These are phyloP conservation scores for Nannobrachium achirus DNA, from an alignment of 2,113 vertebrate genomes.

Conservation along the genomic window DNA sequence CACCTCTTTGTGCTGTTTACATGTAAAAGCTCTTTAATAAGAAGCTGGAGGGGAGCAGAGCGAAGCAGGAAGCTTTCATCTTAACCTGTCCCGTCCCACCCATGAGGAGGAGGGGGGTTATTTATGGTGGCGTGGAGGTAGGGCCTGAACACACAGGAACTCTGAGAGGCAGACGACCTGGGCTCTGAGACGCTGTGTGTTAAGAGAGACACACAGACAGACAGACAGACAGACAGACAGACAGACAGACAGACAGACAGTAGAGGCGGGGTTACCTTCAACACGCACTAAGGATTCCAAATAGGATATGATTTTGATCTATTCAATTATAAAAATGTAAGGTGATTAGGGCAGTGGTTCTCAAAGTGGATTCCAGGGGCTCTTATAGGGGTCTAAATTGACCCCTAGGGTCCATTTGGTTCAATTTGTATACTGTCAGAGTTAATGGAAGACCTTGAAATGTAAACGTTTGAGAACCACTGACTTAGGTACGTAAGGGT, in stretches of 20 bases:
- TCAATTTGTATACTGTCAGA: too few species aligned
- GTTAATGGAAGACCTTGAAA: too few species aligned
- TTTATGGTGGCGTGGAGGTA: slow-evolving; percentile 73
- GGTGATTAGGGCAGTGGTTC: too few species aligned
- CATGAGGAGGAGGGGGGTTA: slow-evolving; percentile 58
- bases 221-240: not conserved
- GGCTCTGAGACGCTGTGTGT: slow-evolving; percentile 7
- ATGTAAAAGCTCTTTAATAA: slow-evolving; percentile 80
- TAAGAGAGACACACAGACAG: slow-evolving; percentile 12
- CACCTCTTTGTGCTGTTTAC: slow-evolving; percentile 73
- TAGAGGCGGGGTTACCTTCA: not conserved
- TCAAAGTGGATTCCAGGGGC: too few species aligned
- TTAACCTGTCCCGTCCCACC: slow-evolving; percentile 67
- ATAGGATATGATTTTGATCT: not conserved
- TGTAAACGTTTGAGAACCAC: too few species aligned
- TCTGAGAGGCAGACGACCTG: slow-evolving; percentile 15
- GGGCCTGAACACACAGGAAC: slow-evolving; percentile 55
- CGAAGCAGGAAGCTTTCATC: slow-evolving; percentile 75
- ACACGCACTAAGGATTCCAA: not conserved
- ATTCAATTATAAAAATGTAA: not conserved
- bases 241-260: not conserved
- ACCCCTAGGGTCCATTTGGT: too few species aligned
- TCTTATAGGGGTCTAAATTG: too few species aligned
- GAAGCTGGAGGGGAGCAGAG: slow-evolving; percentile 59
- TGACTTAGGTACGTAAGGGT: too few species aligned